Evolutionary conservation across 2,888 invertebrate genomes (phyloP), one percentile per base, ranked within the genome.

Genomic region (Lochmaea crataegi): DNA sequence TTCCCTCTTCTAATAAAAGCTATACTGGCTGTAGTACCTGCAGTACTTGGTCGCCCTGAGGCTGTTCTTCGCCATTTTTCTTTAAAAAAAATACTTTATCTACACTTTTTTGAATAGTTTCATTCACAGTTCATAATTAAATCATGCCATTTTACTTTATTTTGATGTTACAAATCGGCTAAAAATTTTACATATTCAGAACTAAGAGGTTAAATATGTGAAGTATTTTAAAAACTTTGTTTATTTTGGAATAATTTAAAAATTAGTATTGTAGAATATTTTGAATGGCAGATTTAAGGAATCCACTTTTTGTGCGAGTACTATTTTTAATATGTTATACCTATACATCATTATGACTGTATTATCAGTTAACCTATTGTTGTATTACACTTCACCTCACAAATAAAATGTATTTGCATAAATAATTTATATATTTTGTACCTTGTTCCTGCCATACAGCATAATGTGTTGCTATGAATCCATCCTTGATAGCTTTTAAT

Each of bases 371-470:
- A 45, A 4, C 14, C 45, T 45, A 5, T 12, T 4, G 3, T 45
- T 45, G 12, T 45, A 11, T 45, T 45, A 12, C 14, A 51, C 2
- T 14, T 4, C 45, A 1, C 16, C n/a, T n/a, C 51, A n/a, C 14
- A 51, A 51, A 51, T n/a, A 51, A n/a, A n/a, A 7, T 51, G 2
- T 14, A 14, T 51, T 16, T n/a, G 12, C 16, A 41, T 11, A n/a
- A 51, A 26, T n/a, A 45, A 65, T 45, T 56, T 63, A 67, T n/a
- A 56, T 57, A 18, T 45, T 18, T 10, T 18, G 32, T 79, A 98
- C 98, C 97, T 87, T 97, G 92, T 88, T 96, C 96, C 87, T 94
- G 94, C 96, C 97, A 97, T 99, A 99, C 99, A 85, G 96, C 95
- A 88, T 95, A 93, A 88, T 99, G 99, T 82, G 98, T 98, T 84